Conservation (phyloP, 2,888 invertebrate species). For the Luperina testacea region DNA sequence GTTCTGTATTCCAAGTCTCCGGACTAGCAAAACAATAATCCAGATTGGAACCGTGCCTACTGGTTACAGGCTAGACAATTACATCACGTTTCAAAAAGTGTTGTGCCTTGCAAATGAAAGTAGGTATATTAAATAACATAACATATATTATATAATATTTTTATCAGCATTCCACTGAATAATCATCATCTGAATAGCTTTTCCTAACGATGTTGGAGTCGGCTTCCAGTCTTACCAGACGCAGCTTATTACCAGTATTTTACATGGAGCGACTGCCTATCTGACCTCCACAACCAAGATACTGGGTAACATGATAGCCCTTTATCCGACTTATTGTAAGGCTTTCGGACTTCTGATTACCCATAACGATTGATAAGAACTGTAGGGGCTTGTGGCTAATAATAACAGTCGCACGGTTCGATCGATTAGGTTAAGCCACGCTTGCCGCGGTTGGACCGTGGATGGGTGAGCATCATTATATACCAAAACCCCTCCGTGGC, state of each 20-base stretch:
- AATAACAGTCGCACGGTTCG: no score
- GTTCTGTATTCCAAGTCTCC: background rate
- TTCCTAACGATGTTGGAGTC: background rate
- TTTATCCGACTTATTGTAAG: no score
- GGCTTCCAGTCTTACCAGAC: background rate
- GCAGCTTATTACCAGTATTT: background rate
- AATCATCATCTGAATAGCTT: background rate
- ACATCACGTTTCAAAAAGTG: background rate
- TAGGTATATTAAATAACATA: no score
- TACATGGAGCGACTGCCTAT: background rate
- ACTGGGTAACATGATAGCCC: no score
- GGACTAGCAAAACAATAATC: background rate
- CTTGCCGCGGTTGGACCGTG: no score
- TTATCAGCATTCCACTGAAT: background rate
- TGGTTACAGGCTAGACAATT: background rate
- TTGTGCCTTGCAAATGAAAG: background rate
- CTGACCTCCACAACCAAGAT: background rate
- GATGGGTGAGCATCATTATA: no score
- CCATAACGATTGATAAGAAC: background rate
- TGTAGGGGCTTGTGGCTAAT: no score
- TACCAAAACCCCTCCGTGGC: no score
- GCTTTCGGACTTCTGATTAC: no score
- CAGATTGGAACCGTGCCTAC: conserved; percentile 9
- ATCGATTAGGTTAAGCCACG: no score
- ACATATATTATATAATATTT: no score